Base-by-base conservation (phyloP, 2,113 vertebrate species). In the Callorhinus ursinus region DNA sequence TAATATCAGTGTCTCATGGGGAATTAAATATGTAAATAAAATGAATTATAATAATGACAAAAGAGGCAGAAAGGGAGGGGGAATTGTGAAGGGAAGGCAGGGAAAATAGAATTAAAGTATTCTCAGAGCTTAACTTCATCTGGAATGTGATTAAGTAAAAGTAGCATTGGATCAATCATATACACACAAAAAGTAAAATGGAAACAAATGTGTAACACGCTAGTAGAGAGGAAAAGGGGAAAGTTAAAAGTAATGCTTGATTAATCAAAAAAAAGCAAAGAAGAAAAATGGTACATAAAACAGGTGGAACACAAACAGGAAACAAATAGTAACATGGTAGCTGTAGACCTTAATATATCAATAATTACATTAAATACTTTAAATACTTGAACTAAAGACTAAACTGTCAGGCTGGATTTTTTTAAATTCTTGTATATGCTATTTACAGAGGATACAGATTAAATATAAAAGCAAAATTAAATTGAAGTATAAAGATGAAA, bases 201-300 rank as follows among this genome's bases (percentile, higher is more conserved):
- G 57, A 82, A 96, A 84, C 21, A 59, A 88, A 61, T 31, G 7
- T 72, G 21, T 77, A 71, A 92, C 13, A 88, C 31, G 4, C 11
- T 63, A 63, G 11, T 16, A 59, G 24, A 93, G 19, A 88, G 22
- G 36, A 49, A 87, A 93, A 87, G 26, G 9, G 16, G 1, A 90
- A 82, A 81, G n/a, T 79, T 83, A 79, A 90, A 94, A 88, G 67
- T 84, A 94, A 94, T 88, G 24, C 28, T 79, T 88, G 24, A 84
- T 51, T 55, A 33, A 88, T 51, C 65, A 96, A 83, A 42, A 19
- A 81, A 82, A 18, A 10, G 12, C 14, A n/a, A 16, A 89, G 57
- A 39, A 69, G 46, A 42, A 59, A 63, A 86, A 21, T 31, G 9
- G 26, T 77, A 49, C 3, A 57, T 63, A 87, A 92, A 83, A 51